Evolutionary conservation across 2,113 vertebrate species (phyloP).

Genomic region (Anseranas semipalmata): DNA sequence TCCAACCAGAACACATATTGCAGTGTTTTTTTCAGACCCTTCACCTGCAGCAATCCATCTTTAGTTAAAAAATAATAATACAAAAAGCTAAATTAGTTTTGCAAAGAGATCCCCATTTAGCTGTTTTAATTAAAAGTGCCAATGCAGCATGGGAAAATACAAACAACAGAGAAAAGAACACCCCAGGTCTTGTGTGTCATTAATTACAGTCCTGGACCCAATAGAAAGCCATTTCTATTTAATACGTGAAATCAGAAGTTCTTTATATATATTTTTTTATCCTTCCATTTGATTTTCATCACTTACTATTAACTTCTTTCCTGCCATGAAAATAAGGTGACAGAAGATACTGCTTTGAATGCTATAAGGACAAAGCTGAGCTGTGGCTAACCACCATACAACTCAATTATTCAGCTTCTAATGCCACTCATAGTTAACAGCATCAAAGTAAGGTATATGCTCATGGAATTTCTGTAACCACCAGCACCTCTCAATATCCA

Average conservation of each 20-base stretch:
- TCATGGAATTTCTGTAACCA: slow-evolving; percentile 13
- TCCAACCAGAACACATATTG: slow-evolving; percentile 4
- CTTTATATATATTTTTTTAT: not conserved
- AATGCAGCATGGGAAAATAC: slow-evolving; percentile 65
- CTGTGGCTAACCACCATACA: not conserved
- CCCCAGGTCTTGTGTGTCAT: not conserved
- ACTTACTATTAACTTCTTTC: slow-evolving; percentile 17
- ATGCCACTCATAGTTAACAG: not conserved
- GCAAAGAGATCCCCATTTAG: slow-evolving; percentile 58
- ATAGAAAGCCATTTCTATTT: slow-evolving; percentile 30
- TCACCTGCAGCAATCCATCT: slow-evolving; percentile 67
- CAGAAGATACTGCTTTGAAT: not conserved
- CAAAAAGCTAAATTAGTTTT: slow-evolving; percentile 71
- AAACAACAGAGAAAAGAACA: slow-evolving; percentile 44
- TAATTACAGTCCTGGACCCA: not conserved
- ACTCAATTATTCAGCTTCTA: not conserved
- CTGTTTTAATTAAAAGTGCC: slow-evolving; percentile 66
- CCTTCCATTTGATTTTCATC: slow-evolving; percentile 36
- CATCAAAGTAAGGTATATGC: slow-evolving; percentile 20
- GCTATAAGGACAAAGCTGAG: not conserved
- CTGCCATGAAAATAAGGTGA: slow-evolving; percentile 34
- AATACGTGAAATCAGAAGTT: not conserved
- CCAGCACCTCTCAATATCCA: slow-evolving; percentile 45
- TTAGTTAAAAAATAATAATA: slow-evolving; percentile 57
- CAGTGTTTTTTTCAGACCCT: slow-evolving; percentile 58